Conservation (phyloP, 1,140 invertebrate species). For the Rhizoglyphus robini region DNA sequence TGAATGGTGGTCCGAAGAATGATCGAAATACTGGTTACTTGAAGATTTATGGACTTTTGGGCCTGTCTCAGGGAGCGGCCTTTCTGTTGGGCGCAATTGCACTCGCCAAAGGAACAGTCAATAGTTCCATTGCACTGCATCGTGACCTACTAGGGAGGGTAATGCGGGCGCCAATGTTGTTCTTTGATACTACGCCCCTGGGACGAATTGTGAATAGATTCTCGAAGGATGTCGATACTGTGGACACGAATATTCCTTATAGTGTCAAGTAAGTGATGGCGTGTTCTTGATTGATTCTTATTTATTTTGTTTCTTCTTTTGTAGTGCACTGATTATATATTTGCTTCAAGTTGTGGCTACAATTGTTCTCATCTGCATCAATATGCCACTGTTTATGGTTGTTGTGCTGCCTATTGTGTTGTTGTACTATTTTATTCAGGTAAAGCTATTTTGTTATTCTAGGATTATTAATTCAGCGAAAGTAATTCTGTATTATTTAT, state of each 20-base stretch:
- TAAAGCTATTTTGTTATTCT: constrained; percentile 41
- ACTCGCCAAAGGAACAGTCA: constrained; percentile 23
- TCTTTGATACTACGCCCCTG: constrained; percentile 39
- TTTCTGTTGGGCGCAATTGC: constrained; percentile 14
- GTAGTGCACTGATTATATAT: constrained; percentile 28
- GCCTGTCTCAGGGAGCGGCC: constrained; percentile 21
- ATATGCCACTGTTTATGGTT: constrained; percentile 41
- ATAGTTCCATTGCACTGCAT: constrained; percentile 26
- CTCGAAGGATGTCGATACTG: constrained; percentile 37
- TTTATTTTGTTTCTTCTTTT: neutral
- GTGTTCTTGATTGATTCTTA: neutral
- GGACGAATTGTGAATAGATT: constrained; percentile 43
- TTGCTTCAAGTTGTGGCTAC: constrained; percentile 36
- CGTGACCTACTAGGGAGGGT: constrained; percentile 29
- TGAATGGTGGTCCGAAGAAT: constrained; percentile 34
- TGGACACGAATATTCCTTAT: constrained; percentile 32
- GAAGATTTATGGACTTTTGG: constrained; percentile 25
- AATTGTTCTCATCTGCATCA: constrained; percentile 39
- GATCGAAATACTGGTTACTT: constrained; percentile 28
- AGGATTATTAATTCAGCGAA: too few relatives aligned
- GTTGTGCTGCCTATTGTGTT: constrained; percentile 42
- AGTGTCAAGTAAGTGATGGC: constrained; percentile 29
- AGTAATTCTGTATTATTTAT: constrained; percentile 34
- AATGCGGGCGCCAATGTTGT: constrained; percentile 32
- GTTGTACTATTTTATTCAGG: constrained; percentile 38